phyloP scores from a whole-genome alignment of 2,797 vertebrate species.

The Sebastes steindachneri region DNA sequence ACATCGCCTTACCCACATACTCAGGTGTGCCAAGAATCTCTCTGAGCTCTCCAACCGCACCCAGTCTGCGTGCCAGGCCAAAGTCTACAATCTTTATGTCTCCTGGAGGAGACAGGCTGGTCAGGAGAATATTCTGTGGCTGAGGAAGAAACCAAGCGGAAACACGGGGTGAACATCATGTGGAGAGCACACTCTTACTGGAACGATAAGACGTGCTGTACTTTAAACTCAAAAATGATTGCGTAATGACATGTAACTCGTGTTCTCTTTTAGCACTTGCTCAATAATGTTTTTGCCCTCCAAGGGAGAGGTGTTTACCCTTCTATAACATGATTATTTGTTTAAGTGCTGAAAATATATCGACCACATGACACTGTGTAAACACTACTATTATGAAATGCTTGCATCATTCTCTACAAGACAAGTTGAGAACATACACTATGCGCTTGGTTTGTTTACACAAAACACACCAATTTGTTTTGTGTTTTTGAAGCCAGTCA shows the following conservation, averaged over 20 bases:
- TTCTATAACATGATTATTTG: neutral
- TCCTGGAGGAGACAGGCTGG: constrained; percentile 88
- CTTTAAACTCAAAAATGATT: neutral
- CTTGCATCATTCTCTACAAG: neutral
- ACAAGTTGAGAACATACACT: neutral
- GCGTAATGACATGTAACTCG: neutral
- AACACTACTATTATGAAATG: neutral
- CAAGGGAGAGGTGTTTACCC: neutral
- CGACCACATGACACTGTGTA: neutral
- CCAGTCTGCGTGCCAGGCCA: constrained; percentile 93
- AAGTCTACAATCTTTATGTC: constrained; percentile 98
- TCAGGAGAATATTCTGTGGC: constrained; percentile 98
- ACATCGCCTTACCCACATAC: constrained; percentile 89
- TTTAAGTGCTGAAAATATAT: neutral
- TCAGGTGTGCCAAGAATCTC: constrained; percentile 98
- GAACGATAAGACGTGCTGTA: neutral
- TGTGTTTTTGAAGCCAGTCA: neutral
- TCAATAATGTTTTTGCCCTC: neutral
- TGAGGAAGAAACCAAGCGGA: constrained; percentile 56
- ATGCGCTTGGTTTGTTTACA: neutral
- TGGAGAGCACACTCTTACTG: neutral
- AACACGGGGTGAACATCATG: neutral
- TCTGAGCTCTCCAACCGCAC: constrained; percentile 87
- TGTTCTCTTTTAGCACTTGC: neutral
- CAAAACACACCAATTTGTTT: neutral